Evolutionary conservation across 2,113 vertebrate species (phyloP).

Genomic region (Chloebia gouldiae): DNA sequence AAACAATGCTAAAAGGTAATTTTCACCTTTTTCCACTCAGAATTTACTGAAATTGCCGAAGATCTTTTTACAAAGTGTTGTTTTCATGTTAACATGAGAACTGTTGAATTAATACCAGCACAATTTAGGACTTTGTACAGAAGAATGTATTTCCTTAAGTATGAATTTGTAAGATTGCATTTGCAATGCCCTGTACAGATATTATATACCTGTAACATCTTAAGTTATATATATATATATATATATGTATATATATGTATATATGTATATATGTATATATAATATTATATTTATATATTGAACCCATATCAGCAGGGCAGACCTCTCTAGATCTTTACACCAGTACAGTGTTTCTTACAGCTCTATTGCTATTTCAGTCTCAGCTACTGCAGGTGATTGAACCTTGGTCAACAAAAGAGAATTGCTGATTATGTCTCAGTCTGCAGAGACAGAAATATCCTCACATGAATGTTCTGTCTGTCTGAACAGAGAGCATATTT

Average conservation of each 20-base stretch:
- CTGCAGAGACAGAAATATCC: not conserved
- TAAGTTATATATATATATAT: not conserved
- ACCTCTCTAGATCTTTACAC: not conserved
- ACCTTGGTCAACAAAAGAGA: slow-evolving; percentile 59
- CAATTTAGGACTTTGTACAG: not conserved
- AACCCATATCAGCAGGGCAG: not conserved
- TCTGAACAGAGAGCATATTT: not conserved
- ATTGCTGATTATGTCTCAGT: slow-evolving; percentile 25
- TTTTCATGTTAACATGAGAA: not conserved
- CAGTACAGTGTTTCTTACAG: not conserved
- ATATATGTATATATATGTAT: not conserved
- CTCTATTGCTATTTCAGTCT: not conserved
- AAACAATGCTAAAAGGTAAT: not conserved
- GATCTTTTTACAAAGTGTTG: not conserved
- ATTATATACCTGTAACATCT: not conserved
- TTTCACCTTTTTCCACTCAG: not conserved
- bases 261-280: not conserved
- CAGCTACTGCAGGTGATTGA: slow-evolving; percentile 64
- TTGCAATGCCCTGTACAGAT: not conserved
- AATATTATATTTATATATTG: not conserved
- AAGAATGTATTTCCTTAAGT: not conserved
- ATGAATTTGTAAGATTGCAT: not conserved
- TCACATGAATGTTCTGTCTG: not conserved
- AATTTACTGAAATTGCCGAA: not conserved
- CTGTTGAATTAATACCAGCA: not conserved